phyloP scores from a whole-genome alignment of 2,888 invertebrate genomes.

The Lathronympha strigana region DNA sequence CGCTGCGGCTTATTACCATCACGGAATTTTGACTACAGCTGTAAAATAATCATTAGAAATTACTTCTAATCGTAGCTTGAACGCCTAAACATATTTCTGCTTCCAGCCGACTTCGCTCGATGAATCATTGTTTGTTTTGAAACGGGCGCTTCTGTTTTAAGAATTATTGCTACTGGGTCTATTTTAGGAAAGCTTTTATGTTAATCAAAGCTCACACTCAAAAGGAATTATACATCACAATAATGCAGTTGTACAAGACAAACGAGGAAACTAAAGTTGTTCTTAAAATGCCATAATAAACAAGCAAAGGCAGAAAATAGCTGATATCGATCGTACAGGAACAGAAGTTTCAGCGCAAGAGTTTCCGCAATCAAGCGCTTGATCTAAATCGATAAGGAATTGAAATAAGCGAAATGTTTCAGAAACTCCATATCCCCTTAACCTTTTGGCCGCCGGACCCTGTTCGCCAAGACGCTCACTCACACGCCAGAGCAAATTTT shows the following conservation, averaged over 20 bases:
- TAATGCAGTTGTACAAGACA: slow-evolving; percentile 17
- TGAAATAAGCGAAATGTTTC: slow-evolving; percentile 65
- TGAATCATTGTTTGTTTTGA: slow-evolving; percentile 42
- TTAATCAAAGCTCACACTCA: slow-evolving; percentile 40
- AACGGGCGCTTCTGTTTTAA: slow-evolving; percentile 41
- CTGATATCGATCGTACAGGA: slow-evolving; percentile 57
- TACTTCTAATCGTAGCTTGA: slow-evolving; percentile 33
- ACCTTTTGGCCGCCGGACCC: no score
- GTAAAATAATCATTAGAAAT: slow-evolving; percentile 53
- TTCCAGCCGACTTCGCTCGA: slow-evolving; percentile 32
- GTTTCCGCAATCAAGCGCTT: slow-evolving; percentile 61
- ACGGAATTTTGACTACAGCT: slow-evolving; percentile 59
- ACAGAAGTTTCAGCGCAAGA: slow-evolving; percentile 61
- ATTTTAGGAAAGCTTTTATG: slow-evolving; percentile 40
- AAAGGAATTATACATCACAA: slow-evolving; percentile 39
- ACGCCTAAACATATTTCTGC: slow-evolving; percentile 25
- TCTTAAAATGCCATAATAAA: slow-evolving; percentile 30
- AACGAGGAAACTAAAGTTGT: slow-evolving; percentile 1
- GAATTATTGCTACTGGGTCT: slow-evolving; percentile 40
- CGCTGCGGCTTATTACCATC: slow-evolving; percentile 73
- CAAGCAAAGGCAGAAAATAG: slow-evolving; percentile 48
- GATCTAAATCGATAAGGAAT: slow-evolving; percentile 79
- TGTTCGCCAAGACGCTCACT: no score
- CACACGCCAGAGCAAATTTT: no score
- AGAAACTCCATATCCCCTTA: slow-evolving; percentile 56